These are phyloP conservation scores for Zalophus californianus DNA, from an alignment of 2,797 vertebrate species.

Conservation along the genomic window DNA sequence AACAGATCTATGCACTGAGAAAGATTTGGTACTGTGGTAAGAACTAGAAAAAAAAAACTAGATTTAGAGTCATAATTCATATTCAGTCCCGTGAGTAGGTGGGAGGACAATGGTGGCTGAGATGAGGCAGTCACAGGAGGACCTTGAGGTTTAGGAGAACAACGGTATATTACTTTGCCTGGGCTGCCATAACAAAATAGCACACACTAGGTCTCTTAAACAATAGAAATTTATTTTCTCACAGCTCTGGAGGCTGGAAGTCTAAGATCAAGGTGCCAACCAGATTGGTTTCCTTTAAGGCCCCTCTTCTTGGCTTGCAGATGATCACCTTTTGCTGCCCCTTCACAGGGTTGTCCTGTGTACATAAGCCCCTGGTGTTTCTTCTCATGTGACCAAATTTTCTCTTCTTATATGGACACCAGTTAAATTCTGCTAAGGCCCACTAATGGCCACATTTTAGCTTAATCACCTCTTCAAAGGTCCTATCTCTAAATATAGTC, in stretches of 20 bases:
- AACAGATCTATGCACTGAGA: not conserved
- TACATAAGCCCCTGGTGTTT: not conserved
- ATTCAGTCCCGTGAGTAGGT: not conserved
- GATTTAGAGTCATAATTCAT: not conserved
- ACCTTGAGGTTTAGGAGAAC: not conserved
- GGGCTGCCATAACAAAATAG: not conserved
- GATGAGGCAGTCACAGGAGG: not conserved
- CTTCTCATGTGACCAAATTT: not conserved
- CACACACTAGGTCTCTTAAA: not conserved
- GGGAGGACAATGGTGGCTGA: not conserved
- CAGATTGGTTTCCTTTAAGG: not conserved
- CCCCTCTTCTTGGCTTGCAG: not conserved
- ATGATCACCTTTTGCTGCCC: not conserved
- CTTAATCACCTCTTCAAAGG: not conserved
- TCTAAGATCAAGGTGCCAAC: not conserved
- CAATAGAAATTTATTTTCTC: not conserved
- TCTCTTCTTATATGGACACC: not conserved
- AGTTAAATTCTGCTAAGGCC: not conserved
- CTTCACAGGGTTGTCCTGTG: not conserved
- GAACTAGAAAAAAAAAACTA: not conserved
- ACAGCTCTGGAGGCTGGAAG: not conserved
- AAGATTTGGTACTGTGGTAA: not conserved
- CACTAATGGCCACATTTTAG: not conserved
- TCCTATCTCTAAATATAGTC: not conserved
- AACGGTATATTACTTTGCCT: not conserved